Percentiles rank a stretch among this genome's conserved stretches.
Evolutionary conservation across 2,888 invertebrate species (phyloP).

Genomic region (Cryptocephalus primarius): DNA sequence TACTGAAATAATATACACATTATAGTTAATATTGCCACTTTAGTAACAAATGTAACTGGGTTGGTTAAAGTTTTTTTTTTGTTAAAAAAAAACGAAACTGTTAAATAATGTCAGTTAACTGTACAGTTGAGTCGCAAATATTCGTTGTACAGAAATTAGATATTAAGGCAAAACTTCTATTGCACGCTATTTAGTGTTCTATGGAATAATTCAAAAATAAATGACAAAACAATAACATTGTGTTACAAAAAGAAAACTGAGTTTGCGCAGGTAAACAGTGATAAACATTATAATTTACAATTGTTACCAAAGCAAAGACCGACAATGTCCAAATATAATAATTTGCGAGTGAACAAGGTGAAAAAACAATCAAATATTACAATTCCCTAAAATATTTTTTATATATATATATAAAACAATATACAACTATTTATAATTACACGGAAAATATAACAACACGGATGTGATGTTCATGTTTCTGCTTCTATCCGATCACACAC

Average conservation of each 20-base stretch:
- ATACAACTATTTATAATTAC: slow-evolving; percentile 27
- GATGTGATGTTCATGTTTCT: slow-evolving; percentile 16
- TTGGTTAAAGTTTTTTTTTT: not conserved
- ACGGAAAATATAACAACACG: slow-evolving; percentile 27
- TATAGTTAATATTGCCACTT: slow-evolving; percentile 1
- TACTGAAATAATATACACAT: slow-evolving; percentile 2
- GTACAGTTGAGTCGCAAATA: too few species aligned
- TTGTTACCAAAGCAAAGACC: slow-evolving; percentile 10
- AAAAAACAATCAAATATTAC: slow-evolving; percentile 14
- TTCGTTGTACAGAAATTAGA: too few species aligned
- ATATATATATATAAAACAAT: slow-evolving; percentile 17
- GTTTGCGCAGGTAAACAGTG: not conserved
- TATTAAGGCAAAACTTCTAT: too few species aligned
- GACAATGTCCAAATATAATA: slow-evolving; percentile 6
- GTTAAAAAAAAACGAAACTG: too few species aligned
- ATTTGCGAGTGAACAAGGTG: slow-evolving; percentile 8
- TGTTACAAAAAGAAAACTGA: too few species aligned
- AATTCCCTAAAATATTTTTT: slow-evolving; percentile 10
- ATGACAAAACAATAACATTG: too few species aligned
- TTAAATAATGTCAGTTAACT: too few species aligned
- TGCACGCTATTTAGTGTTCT: too few species aligned
- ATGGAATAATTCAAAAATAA: too few species aligned
- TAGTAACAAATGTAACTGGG: slow-evolving; percentile 5
- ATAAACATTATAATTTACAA: slow-evolving; percentile 11
- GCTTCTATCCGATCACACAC: slow-evolving; percentile 23